Evolutionary conservation across 2,888 invertebrate genomes (phyloP), one percentile per base, ranked within the genome.

Genomic region (Hemaris fuciformis): DNA sequence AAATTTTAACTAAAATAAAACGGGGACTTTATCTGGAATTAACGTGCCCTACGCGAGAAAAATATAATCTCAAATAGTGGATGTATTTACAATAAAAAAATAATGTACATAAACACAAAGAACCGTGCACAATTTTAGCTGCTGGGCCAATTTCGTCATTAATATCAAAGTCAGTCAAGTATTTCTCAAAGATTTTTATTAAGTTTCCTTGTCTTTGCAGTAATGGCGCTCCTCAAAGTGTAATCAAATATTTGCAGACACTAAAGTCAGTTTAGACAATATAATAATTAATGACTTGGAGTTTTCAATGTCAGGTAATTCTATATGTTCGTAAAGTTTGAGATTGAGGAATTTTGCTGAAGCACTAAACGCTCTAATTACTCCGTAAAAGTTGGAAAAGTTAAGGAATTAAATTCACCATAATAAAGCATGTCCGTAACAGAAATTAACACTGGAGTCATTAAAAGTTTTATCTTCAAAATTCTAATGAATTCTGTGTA

Each of bases 391-490:
- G 72, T 73, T 68, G 60, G 60, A 45, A 27, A 69, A 70, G 66
- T 69, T 65, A 63, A 60, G 66, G 65, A 71, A 65, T 62, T 61
- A 69, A 75, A 73, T 70, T 73, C 65, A 61, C 65, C 68, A 72
- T 72, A 78, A 75, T 76, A 77, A 70, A 72, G 66, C 69, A 68
- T 72, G 73, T 74, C 75, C 67, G 71, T 71, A 73, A 69, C 73
- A 76, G 72, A 73, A 75, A 75, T 79, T 76, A 78, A 75, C 75
- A 75, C 69, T 69, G 67, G 70, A 75, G 72, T 76, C 74, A 76
- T 78, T 78, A 80, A 77, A 80, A 77, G 74, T 79, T 78, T 69
- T 70, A 73, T 71, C 70, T 70, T 68, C 65, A 56, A 66, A 73
- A 74, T 72, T 71, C 64, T 64, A 66, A 66, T 68, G 66, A 74